Base-by-base conservation (phyloP, 2,113 vertebrate genomes). In the Chionomys nivalis region DNA sequence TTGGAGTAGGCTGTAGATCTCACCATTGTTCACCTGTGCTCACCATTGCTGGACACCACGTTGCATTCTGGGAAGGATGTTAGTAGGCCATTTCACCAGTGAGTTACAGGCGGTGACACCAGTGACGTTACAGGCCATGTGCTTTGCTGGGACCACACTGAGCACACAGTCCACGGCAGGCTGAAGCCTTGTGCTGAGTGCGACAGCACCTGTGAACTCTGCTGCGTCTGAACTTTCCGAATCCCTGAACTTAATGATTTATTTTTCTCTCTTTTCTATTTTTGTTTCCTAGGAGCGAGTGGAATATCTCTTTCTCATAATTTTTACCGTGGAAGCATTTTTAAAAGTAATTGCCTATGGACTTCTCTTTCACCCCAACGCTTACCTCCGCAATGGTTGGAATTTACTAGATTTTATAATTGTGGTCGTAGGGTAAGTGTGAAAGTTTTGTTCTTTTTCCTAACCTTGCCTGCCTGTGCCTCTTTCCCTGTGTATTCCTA, bases 271-370 rank as follows among this genome's bases (percentile, higher is more conserved):
- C 79, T 98, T 81, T 97, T 97, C 0, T 97, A 47, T 98, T 96
- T 98, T 93, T 97, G 95, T 96, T 97, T 89, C 89, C 75, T 98
- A 99, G 99, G 99, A 99, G 98, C 99, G 99, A 93, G 99, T 99
- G 99, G 99, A 99, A 98, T 99, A 99, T 98, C 99, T 99, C 98
- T 99, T 99, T 98, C 99, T 99, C 98, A 99, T 99, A 98, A 99
- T 99, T 99, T 99, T 99, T 99, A 99, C 99, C 86, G 99, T 99
- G 99, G 99, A 99, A 98, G 99, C 99, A 93, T 99, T 99, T 98
- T 99, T 99, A 98, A 99, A 99, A 99, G 99, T 99, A 98, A 99
- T 99, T 98, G 99, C 99, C 73, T 99, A 99, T 58, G 99, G 99
- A 98, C 99, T 99, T 97, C 99, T 99, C 98, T 99, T 99, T 99